Evolutionary conservation across 2,797 vertebrate genomes (phyloP), one percentile per base, ranked within the genome.

Genomic region (Darevskia mixta): DNA sequence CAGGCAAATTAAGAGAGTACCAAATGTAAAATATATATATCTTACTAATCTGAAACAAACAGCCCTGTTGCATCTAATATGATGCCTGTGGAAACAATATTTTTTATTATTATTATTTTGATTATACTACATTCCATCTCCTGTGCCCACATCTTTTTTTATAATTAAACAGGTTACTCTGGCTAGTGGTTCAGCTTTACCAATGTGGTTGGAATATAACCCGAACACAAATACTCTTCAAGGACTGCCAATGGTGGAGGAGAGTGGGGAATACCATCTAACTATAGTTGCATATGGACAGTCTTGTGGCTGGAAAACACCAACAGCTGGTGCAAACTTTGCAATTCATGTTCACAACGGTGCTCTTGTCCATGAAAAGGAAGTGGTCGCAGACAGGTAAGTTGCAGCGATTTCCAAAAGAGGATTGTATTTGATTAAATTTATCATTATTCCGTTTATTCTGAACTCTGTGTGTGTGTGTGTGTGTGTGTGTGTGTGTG

Each of bases 201-300:
- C 95, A 77, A 90, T 91, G 79, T 95, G 85, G 96, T 20, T 96
- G 93, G 88, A 92, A 71, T 97, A 94, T 73, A 88, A 89, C 23
- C 67, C 82, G 1, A 10, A 83, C 1, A 94, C 90, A 64, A 92
- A 85, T 61, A 84, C 0, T 0, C 90, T 96, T 38, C 88, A 85
- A 83, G 96, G 95, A 38, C 77, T 97, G 91, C 95, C 89, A 0
- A 88, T 95, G 89, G 61, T 64, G 25, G 94, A 94, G 43, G 93
- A 97, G 23, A 90, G 18, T 1, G 38, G 95, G 61, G 72, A 15
- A 1, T 93, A 96, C 66, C 80, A 72, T 58, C 83, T 96, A 10
- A 91, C 20, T 41, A 27, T 94, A 9, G 81, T 84, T 58, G 88
- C 87, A 18, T 64, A 82, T 0, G 89, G 66, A 55, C 45, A 32